Percentiles rank a stretch among this genome's conserved stretches.
These are phyloP conservation scores for Drosophila mayaguana DNA, from an alignment of 2,888 invertebrate genomes.

Conservation along the genomic window DNA sequence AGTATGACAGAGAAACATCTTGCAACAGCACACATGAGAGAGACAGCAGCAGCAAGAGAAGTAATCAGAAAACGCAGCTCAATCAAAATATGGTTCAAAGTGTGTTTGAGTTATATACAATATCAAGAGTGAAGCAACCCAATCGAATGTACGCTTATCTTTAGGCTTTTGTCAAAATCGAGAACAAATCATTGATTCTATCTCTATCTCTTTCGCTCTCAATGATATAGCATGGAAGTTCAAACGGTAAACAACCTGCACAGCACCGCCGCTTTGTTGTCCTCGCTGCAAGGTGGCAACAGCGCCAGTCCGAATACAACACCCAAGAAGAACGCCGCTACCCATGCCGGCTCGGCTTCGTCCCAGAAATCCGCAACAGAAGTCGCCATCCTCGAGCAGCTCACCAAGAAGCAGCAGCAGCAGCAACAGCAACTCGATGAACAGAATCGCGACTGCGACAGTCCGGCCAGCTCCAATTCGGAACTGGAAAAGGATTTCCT, in stretches of 20 bases:
- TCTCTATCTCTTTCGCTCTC: neutral
- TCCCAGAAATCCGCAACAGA: constrained; percentile 49
- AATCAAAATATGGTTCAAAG: neutral
- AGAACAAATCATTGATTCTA: neutral
- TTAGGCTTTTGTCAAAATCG: neutral
- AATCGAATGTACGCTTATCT: neutral
- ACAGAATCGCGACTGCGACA: constrained; percentile 85
- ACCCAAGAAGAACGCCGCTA: constrained; percentile 41
- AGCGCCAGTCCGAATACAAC: constrained; percentile 44
- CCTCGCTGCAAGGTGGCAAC: constrained; percentile 65
- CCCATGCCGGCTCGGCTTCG: constrained; percentile 32
- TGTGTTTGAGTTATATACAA: neutral
- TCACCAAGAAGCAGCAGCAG: constrained; percentile 40
- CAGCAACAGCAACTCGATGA: neutral
- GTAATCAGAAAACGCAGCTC: neutral
- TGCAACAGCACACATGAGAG: constrained; percentile 12
- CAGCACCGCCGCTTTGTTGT: constrained; percentile 58
- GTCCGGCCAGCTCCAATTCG: constrained; percentile 88
- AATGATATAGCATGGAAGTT: constrained; percentile 80
- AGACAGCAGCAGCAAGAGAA: neutral
- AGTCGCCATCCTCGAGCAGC: constrained; percentile 50
- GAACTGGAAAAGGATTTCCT: constrained; percentile 88
- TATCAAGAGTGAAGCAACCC: constrained; percentile 4
- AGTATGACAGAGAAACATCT: constrained; percentile 14
- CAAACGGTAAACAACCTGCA: constrained; percentile 79